phyloP scores from a whole-genome alignment of 1,140 invertebrate genomes.

The Diorhabda elongata region DNA sequence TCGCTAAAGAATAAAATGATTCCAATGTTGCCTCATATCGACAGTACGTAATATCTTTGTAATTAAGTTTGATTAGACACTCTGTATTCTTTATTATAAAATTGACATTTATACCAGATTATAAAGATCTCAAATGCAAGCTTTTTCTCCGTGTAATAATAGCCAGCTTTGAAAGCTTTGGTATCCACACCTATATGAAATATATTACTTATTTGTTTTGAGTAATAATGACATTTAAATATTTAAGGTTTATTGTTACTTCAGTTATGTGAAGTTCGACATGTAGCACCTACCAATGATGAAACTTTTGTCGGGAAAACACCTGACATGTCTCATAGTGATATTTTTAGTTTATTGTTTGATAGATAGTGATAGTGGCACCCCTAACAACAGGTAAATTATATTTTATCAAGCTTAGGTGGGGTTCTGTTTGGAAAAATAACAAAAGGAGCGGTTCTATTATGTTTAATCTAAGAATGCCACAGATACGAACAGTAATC shows the following conservation, averaged over 20 bases:
- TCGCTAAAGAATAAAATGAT: too few species aligned
- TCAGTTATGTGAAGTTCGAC: constrained; percentile 18
- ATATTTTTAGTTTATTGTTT: constrained; percentile 16
- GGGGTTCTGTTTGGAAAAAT: constrained; percentile 6
- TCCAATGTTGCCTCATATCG: too few species aligned
- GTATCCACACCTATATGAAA: too few species aligned
- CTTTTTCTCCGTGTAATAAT: too few species aligned
- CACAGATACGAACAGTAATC: neutral
- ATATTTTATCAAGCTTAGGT: neutral
- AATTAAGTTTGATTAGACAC: too few species aligned
- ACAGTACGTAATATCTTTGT: too few species aligned
- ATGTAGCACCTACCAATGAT: constrained; percentile 15
- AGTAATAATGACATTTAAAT: constrained; percentile 1
- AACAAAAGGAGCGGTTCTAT: neutral
- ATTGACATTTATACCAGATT: too few species aligned
- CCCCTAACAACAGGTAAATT: constrained; percentile 3
- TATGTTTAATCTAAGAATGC: neutral
- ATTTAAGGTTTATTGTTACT: constrained; percentile 14
- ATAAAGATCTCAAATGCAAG: too few species aligned
- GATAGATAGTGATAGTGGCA: constrained; percentile 8
- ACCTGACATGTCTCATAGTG: constrained; percentile 13
- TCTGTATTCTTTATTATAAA: too few species aligned
- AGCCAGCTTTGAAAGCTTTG: too few species aligned
- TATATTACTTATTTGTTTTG: neutral
- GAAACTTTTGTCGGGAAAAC: constrained; percentile 11